Evolutionary conservation across 2,888 invertebrate genomes (phyloP), one percentile per base, ranked within the genome.

Genomic region (Mesopsocus fuscifrons): DNA sequence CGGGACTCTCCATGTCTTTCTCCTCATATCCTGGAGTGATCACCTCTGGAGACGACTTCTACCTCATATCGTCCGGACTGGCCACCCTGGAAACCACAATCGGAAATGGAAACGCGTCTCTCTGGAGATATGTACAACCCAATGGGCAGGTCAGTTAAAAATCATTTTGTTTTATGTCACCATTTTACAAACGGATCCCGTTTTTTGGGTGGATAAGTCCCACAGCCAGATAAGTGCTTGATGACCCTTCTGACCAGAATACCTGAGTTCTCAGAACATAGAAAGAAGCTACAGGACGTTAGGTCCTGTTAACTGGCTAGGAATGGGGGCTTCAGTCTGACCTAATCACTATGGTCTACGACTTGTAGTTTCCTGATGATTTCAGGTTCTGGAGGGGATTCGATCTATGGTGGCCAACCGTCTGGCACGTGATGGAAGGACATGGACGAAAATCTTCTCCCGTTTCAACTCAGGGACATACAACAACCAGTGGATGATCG

Each of bases 401-500:
- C 64, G 79, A 0, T 67, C 66, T 16, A 71, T 77, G 66, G 61
- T 76, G 3, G 72, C 80, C 4, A 79, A 75, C 55, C 63, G 78
- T 3, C 55, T 80, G 49, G 73, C 77, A 2, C 56, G 54, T 8
- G 57, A 57, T 49, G 78, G 75, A 5, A 48, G 57, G 30, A 63
- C 69, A 48, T 80, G 80, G 80, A 63, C 64, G 8, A 53, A 64
- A 1, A 56, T 67, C 8, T 78, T 78, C 58, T 51, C 61, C 8
- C 55, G 56, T 23, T 66, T 68, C 58, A 79, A 79, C 62, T 77
- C 76, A 55, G 79, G 79, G 46, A 79, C 78, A 26, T 77, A 79
- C 60, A 80, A 80, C 57, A 79, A 80, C 55, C 76, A 80, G 55
- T 80, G 78, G 77, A 76, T 62, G 66, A 60, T 69, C 44, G 66